These are phyloP conservation scores for Hormaphis cornu DNA, from an alignment of 1,140 invertebrate genomes.

Conservation along the genomic window DNA sequence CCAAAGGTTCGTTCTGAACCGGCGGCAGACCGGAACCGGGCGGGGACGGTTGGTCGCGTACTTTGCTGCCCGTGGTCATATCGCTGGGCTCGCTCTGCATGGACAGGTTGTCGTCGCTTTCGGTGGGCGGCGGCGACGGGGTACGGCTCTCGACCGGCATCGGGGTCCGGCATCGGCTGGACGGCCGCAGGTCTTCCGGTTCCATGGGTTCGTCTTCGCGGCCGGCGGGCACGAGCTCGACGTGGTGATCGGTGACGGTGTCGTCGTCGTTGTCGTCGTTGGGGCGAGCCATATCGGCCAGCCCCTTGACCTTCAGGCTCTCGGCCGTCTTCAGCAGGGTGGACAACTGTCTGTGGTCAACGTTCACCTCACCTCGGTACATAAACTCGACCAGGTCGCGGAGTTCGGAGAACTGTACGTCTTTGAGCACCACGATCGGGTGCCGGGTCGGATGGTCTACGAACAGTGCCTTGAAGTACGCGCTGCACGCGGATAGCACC, in stretches of 20 bases:
- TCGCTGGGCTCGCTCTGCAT: slow-evolving; percentile 49
- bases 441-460: slow-evolving; percentile 79
- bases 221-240: slow-evolving; percentile 42
- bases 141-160: slow-evolving; percentile 41
- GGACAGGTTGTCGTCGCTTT: slow-evolving; percentile 45
- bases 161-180: slow-evolving; percentile 37
- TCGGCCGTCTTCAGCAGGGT: slow-evolving; percentile 85
- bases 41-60: slow-evolving; percentile 58
- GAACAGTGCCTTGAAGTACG: slow-evolving; percentile 85
- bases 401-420: slow-evolving; percentile 80
- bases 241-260: slow-evolving; percentile 35
- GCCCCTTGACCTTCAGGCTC: slow-evolving; percentile 80
- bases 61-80: slow-evolving; percentile 44
- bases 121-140: slow-evolving; percentile 39
- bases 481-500: slow-evolving; percentile 86
- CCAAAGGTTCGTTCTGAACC: slow-evolving; percentile 75
- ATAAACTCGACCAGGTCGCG: slow-evolving; percentile 89
- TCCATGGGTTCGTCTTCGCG: slow-evolving; percentile 38
- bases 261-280: slow-evolving; percentile 27
- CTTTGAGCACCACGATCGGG: slow-evolving; percentile 87
- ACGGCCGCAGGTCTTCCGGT: slow-evolving; percentile 22
- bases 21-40: slow-evolving; percentile 65
- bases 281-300: slow-evolving; percentile 77
- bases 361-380: slow-evolving; percentile 92
- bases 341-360: slow-evolving; percentile 82